Percentiles rank a stretch among this genome's conserved stretches.
Evolutionary conservation across 35 echinoderm and acorn worm species (phyloP).

Genomic region (Ophioderma brevispina): DNA sequence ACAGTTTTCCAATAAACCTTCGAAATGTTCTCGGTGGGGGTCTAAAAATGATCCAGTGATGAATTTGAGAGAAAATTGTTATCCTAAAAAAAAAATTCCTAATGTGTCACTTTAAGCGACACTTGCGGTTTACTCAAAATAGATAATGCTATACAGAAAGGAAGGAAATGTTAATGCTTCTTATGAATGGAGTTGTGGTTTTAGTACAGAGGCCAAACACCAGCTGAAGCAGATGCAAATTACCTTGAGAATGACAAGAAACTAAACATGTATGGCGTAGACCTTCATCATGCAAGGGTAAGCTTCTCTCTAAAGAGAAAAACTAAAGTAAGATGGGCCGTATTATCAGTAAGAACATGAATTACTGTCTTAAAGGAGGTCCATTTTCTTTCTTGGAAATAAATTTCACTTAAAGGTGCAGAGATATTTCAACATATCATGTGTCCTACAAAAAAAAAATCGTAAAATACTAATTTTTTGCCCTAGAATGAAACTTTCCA

Average conservation of each 20-base stretch:
- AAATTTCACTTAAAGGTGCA: too few species aligned
- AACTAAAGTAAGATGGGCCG: background rate
- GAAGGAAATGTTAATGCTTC: background rate
- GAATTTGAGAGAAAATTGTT: background rate
- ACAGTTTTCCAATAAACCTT: background rate
- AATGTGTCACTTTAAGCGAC: background rate
- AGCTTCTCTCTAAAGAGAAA: background rate
- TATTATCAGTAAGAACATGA: too few species aligned
- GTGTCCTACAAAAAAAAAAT: too few species aligned
- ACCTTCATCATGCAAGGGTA: conserved; percentile 98
- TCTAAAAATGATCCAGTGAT: background rate
- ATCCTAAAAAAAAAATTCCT: too few species aligned
- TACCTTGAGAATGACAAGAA: conserved; percentile 99
- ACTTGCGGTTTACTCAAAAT: background rate
- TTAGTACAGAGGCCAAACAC: conserved; percentile 86
- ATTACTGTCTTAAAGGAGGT: too few species aligned
- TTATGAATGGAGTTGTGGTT: background rate
- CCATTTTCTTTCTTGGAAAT: too few species aligned
- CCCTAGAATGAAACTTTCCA: too few species aligned
- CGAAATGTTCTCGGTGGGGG: too few species aligned
- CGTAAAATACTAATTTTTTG: too few species aligned
- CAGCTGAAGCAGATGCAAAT: conserved; percentile 93
- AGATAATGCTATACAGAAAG: background rate
- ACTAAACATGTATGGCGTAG: conserved; percentile 98
- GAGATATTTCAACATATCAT: too few species aligned